phyloP scores from a whole-genome alignment of 2,113 vertebrate genomes.

The Hepsetus odoe region DNA sequence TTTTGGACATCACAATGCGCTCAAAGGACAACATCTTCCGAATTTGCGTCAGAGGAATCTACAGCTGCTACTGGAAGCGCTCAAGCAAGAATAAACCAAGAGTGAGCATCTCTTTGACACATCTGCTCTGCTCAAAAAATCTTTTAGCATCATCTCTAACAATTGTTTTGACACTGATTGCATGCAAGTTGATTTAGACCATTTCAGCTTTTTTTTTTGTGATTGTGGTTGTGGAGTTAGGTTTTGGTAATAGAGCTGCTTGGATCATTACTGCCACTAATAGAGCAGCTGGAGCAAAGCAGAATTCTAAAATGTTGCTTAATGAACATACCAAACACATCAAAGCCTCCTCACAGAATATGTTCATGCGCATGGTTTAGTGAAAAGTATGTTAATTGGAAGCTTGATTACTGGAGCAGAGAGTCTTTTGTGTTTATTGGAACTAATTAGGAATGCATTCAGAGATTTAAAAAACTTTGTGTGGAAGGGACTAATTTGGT shows the following conservation, averaged over 20 bases:
- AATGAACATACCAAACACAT: too few species aligned
- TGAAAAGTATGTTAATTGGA: conserved; percentile 30
- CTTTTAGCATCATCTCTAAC: not conserved
- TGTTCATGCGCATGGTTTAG: not conserved
- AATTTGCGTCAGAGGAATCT: conserved; percentile 65
- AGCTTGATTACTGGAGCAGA: conserved; percentile 25
- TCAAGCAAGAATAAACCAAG: not conserved
- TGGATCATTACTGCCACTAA: not conserved
- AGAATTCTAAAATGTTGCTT: conserved; percentile 16
- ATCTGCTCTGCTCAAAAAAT: not conserved
- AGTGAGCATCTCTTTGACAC: conserved; percentile 59
- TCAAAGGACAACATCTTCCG: conserved; percentile 36
- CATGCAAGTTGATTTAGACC: not conserved
- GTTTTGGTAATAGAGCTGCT: too few species aligned
- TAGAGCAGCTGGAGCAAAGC: conserved; percentile 5
- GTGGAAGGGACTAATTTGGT: not conserved
- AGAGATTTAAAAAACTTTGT: conserved; percentile 54
- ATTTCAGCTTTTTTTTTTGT: too few species aligned
- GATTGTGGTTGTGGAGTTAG: too few species aligned
- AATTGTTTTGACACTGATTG: not conserved
- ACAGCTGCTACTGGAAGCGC: conserved; percentile 69
- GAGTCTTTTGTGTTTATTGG: conserved; percentile 8
- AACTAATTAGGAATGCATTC: conserved; percentile 29
- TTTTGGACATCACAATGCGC: conserved; percentile 52
- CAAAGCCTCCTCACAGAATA: conserved; percentile 3